Evolutionary conservation across 1,140 invertebrate species (phyloP), one percentile per base, ranked within the genome.

Genomic region (Prorops nasuta): DNA sequence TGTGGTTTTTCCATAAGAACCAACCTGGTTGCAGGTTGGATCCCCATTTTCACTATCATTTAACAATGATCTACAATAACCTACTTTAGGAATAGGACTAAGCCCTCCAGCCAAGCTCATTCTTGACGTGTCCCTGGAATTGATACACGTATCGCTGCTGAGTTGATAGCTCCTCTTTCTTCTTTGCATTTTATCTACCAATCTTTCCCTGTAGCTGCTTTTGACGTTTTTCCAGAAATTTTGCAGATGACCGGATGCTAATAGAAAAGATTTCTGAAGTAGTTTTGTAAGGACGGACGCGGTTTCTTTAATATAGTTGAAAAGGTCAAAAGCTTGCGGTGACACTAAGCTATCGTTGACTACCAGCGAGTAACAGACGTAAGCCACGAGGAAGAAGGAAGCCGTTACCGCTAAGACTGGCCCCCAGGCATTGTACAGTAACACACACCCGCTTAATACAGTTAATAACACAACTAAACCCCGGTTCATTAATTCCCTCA

Each of bases 401-500:
- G 70, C 45, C 10, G 67, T 66, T 22, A 76, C 37, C 1, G 60
- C 37, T 3, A 76, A 52, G 2, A 77, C 45, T 20, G 68, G 58
- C 2, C 66, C 69, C 66, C 69, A 77, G 50, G 60, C 60, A 46
- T 58, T 71, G 53, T 75, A 67, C 3, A 76, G 45, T 10, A 78
- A 21, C 15, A 69, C 51, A 44, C 72, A 71, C 17, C 69, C 55
- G 44, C 63, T 65, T 43, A 73, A 51, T 43, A 68, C 56, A 57
- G 64, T 71, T 58, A 71, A 43, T 58, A 72, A 58, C 45, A 71
- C 56, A 24, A 72, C 28, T 35, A 66, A 35, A 47, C 54, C 60
- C 37, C 65, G 72, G 44, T 66, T 66, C 48, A 58, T 60, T 65
- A 73, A 53, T 54, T 76, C 66, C 74, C 74, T 74, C 76, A 77